Evolutionary conservation across 2,113 vertebrate species (phyloP).

Genomic region (Anolis sagrei): DNA sequence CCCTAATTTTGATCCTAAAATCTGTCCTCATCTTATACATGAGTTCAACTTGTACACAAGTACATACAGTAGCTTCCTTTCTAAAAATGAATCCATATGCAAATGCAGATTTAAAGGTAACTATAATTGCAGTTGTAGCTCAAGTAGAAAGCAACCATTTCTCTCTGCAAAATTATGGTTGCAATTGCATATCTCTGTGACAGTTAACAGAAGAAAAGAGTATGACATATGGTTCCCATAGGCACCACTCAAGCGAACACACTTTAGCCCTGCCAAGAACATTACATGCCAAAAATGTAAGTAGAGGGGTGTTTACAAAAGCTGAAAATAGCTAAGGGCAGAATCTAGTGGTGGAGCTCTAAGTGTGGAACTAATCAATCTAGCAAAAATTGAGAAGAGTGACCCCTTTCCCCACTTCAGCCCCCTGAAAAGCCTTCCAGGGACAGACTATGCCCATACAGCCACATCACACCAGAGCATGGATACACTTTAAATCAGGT

Average conservation of each 20-base stretch:
- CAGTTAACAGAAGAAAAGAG: neutral
- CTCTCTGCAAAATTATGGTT: neutral
- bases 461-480: too few species aligned
- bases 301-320: neutral
- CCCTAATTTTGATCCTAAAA: too few species aligned
- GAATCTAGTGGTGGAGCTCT: neutral
- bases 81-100: neutral
- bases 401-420: neutral
- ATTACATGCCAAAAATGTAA: neutral
- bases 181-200: neutral
- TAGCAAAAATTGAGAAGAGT: neutral
- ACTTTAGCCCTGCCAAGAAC: neutral
- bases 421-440: neutral
- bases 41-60: too few species aligned
- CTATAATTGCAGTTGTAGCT: neutral
- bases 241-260: neutral
- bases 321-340: neutral
- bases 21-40: too few species aligned
- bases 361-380: neutral
- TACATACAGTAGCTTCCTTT: neutral
- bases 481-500: too few species aligned
- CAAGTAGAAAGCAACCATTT: neutral
- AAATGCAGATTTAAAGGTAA: neutral
- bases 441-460: neutral
- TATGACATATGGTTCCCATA: neutral